These are phyloP conservation scores for Aquatica leii DNA, from an alignment of 2,888 invertebrate genomes.

Conservation along the genomic window DNA sequence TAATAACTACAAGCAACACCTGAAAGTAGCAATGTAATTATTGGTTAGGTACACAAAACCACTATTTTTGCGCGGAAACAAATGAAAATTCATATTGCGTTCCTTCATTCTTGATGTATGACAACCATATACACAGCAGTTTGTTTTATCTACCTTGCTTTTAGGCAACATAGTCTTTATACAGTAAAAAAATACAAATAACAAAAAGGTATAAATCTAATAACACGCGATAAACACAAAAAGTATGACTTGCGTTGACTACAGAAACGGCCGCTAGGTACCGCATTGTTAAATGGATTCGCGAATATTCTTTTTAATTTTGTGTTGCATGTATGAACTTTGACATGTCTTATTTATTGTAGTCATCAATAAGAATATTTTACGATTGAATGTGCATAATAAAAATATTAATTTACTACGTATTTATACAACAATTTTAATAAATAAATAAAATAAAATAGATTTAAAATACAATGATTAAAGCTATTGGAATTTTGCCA, in stretches of 20 bases:
- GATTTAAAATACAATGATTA: no score
- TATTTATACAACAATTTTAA: no score
- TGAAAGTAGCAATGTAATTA: no score
- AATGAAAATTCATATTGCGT: conserved; percentile 4
- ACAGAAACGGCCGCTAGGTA: neutral
- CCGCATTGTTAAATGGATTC: neutral
- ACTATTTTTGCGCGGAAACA: neutral
- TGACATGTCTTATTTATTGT: no score
- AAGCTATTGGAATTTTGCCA: no score
- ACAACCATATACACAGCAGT: neutral
- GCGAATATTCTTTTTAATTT: no score
- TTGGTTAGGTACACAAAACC: neutral
- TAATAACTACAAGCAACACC: no score
- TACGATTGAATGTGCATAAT: no score
- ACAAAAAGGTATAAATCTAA: neutral
- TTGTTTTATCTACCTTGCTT: neutral
- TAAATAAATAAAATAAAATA: no score
- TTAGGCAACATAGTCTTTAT: neutral
- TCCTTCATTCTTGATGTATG: conserved; percentile 1
- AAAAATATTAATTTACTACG: no score
- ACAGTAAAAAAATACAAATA: neutral
- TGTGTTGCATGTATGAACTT: no score
- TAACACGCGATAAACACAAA: neutral
- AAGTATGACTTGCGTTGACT: neutral
- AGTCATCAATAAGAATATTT: no score